A percentile compares a stretch with the other conserved stretches of the same genome.
Evolutionary conservation across 2,113 vertebrate genomes (phyloP).

Genomic region (Diphyllodes magnificus): DNA sequence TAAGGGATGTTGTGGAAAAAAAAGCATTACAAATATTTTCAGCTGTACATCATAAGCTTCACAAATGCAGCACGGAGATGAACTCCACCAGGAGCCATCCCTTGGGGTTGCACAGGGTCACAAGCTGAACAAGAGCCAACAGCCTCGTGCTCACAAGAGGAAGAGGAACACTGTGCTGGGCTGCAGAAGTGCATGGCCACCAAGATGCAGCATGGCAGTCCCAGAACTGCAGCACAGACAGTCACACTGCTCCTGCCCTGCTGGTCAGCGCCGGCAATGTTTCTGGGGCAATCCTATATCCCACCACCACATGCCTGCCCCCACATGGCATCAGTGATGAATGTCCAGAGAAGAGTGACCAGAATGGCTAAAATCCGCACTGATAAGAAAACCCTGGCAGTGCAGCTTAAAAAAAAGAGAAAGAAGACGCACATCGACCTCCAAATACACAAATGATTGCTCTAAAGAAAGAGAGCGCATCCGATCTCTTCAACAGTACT

Average conservation of each 20-base stretch:
- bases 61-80: neutral
- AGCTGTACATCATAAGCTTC: neutral
- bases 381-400: neutral
- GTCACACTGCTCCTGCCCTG: neutral
- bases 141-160: fast-evolving
- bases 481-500: neutral
- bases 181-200: neutral
- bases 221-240: neutral
- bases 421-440: neutral
- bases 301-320: fast-evolving
- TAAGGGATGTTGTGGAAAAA: neutral
- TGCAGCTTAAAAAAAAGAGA: neutral
- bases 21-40: neutral
- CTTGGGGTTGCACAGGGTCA: neutral
- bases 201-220: neutral
- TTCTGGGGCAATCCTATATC: neutral
- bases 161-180: neutral
- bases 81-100: neutral
- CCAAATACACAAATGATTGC: neutral
- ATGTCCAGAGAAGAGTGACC: neutral
- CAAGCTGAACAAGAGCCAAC: neutral
- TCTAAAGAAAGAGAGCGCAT: neutral
- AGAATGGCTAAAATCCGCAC: neutral
- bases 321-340: fast-evolving
- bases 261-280: neutral